Evolutionary conservation across 2,113 vertebrate species (phyloP).

Genomic region (Austrofundulus limnaeus): DNA sequence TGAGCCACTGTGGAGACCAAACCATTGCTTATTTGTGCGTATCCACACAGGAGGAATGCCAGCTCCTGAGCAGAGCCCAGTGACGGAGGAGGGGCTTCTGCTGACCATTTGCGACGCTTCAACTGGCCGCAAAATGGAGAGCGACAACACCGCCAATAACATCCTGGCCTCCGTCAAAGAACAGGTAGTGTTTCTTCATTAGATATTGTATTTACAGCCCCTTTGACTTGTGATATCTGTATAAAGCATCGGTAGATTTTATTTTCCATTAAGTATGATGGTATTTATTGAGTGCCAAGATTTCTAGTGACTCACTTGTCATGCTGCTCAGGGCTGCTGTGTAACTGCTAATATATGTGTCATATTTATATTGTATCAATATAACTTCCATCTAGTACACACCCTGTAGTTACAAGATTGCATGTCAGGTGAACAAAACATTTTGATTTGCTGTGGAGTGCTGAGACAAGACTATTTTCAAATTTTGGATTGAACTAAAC

Average conservation of each 20-base stretch:
- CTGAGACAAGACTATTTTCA: background rate
- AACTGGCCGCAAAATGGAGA: constrained; percentile 84
- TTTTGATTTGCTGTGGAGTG: background rate
- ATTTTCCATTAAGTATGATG: constrained; percentile 2
- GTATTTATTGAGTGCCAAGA: constrained; percentile 7
- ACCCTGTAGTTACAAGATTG: background rate
- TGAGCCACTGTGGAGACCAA: constrained; percentile 36
- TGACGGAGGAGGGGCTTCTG: constrained; percentile 88
- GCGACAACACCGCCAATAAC: constrained; percentile 91
- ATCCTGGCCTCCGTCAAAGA: constrained; percentile 98
- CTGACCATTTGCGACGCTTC: constrained; percentile 81
- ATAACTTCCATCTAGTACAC: background rate
- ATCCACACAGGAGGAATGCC: constrained; percentile 85
- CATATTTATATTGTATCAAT: background rate
- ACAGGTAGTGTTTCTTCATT: constrained; percentile 82
- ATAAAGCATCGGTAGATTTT: background rate
- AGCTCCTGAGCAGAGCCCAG: constrained; percentile 89
- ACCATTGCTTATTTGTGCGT: constrained; percentile 33
- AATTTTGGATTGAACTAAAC: constrained; percentile 8
- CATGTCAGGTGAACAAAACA: background rate
- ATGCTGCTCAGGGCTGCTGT: background rate
- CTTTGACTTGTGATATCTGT: constrained; percentile 3
- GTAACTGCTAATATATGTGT: background rate
- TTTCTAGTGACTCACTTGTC: constrained; percentile 6
- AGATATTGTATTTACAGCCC: background rate